Base-by-base conservation (phyloP, 2,888 invertebrate genomes). In the Lasioglossum malachurum region DNA sequence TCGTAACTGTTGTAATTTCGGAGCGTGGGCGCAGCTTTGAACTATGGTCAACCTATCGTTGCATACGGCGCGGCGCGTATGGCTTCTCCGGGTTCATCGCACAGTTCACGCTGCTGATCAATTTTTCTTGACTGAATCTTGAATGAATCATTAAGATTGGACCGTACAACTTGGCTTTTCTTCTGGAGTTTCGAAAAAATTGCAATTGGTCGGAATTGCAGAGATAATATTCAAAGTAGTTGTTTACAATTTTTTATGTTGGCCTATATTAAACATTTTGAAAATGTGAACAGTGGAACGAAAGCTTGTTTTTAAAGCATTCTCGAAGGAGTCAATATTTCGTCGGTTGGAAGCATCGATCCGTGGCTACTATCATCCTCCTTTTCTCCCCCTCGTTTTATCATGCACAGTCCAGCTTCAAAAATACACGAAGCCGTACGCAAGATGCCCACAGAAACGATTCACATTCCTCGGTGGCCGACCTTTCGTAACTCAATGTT, bases 381-480 rank as follows among this genome's bases (percentile, higher is more conserved):
- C 14, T 53, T 14, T 23, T 74, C 31, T 53, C 74, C 35, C 74
- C 74, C 38, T 23, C 49, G 49, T 23, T 35, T 74, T 74, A 57
- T 57, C 57, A 57, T 38, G 57, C 64, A 64, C 69, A 41, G 49
- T 49, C 31, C 3, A 64, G 60, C 78, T 38, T 78, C 78, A 71
- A 78, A 78, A 78, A 78, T 78, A 78, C 78, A 53, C 49, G 69
- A 49, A 69, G 69, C 69, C 78, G 44, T 44, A 69, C 60, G 69
- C 38, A 74, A 74, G 64, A 74, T 64, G 60, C 31, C 57, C 44
- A 35, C 44, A 8, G 44, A 16, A 60, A 46, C 67, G 53, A 77
- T 77, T 64, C 77, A n/a, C 69, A 49, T 69, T 77, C 77, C 77
- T 49, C 57, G 4, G 19, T 75, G 60, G 27, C 60, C 44, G 27